phyloP scores from a whole-genome alignment of 2,888 invertebrate species.

The Dicroscelio sp. region DNA sequence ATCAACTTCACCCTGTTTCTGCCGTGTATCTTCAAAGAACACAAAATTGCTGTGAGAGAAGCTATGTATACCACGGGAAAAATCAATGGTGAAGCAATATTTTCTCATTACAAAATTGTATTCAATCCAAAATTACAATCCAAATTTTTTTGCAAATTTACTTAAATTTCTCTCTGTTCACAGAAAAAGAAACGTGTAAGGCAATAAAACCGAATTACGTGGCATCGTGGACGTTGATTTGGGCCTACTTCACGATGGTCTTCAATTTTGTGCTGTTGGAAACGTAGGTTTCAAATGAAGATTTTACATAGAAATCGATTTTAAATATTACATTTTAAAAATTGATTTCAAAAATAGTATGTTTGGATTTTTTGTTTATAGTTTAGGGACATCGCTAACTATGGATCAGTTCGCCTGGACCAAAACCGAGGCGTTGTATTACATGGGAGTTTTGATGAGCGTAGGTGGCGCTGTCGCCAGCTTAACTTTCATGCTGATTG shows the following conservation, averaged over 20 bases:
- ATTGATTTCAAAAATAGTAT: too few species aligned
- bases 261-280: conserved; percentile 97
- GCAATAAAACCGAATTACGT: conserved; percentile 95
- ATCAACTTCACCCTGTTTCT: conserved; percentile 95
- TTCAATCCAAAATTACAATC: too few species aligned
- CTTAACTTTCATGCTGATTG: conserved; percentile 94
- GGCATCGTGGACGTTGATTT: conserved; percentile 95
- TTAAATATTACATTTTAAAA: too few species aligned
- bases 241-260: conserved; percentile 96
- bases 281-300: too few species aligned
- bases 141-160: too few species aligned
- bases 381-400: conserved; percentile 95
- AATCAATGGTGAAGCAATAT: conserved; percentile 91
- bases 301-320: too few species aligned
- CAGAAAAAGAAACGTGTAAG: conserved; percentile 95
- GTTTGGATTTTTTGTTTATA: conserved; percentile 87
- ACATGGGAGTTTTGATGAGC: conserved; percentile 96
- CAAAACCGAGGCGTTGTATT: conserved; percentile 95
- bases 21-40: conserved; percentile 95
- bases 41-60: conserved; percentile 95
- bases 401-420: conserved; percentile 97
- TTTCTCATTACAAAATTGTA: too few species aligned
- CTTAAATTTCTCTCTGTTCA: background rate
- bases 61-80: conserved; percentile 95
- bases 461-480: conserved; percentile 95